Percentiles rank a stretch among this genome's conserved stretches.
Evolutionary conservation across 2,113 vertebrate genomes (phyloP).

Genomic region (Chamaea fasciata): DNA sequence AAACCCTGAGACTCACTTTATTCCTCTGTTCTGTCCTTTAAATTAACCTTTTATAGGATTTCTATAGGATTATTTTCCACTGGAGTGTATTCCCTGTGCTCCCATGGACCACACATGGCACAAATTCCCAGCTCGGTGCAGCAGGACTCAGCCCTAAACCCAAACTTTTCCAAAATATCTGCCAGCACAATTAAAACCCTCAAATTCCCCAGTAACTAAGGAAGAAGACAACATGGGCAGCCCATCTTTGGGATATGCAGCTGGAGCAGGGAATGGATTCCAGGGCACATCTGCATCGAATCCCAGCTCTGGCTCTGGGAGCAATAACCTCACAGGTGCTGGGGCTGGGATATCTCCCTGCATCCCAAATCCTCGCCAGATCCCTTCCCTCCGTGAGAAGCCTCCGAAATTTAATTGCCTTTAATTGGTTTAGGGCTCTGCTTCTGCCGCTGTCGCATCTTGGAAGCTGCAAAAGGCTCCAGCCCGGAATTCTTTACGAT

Average conservation of each 20-base stretch:
- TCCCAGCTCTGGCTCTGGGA: background rate
- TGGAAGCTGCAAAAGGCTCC: background rate
- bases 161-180: background rate
- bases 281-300: background rate
- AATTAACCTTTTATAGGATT: background rate
- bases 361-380: background rate
- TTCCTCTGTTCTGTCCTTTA: background rate
- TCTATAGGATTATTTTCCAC: background rate
- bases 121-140: fast-evolving
- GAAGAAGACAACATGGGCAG: fast-evolving
- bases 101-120: fast-evolving
- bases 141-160: background rate
- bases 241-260: background rate
- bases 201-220: background rate
- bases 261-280: background rate
- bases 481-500: background rate
- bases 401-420: background rate
- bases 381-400: background rate
- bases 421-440: conserved; percentile 12
- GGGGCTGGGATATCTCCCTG: background rate
- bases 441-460: background rate
- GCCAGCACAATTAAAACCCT: background rate
- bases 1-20: background rate
- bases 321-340: conserved; percentile 18
- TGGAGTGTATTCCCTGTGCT: fast-evolving